Evolutionary conservation across 2,113 vertebrate genomes (phyloP), one percentile per base, ranked within the genome.

Genomic region (Leucoraja erinaceus): DNA sequence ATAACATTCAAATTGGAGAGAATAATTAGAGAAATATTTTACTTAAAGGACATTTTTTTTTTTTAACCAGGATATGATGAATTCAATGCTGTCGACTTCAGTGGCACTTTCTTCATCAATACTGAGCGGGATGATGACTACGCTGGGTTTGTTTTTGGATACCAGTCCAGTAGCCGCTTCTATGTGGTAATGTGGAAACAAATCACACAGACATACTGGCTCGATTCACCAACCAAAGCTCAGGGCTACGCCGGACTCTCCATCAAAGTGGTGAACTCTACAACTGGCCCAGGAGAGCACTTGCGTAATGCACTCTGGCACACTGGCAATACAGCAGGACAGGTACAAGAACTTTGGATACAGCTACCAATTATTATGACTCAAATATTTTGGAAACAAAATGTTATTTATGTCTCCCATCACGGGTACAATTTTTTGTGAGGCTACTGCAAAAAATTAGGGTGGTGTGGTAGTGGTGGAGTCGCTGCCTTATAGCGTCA

Each of bases 151-250:
- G 98, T 99, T 70, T 99, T 99, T 93, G 98, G 98, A 78, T 99
- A 99, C 95, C 99, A 99, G 94, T 99, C 99, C 88, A 99, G 99
- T 94, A 97, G 98, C 72, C 98, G 98, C 93, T 99, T 99, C 96
- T 99, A 99, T 56, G 98, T 99, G 1, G 98, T 99, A 78, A 99
- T 99, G 98, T 99, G 99, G 99, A 99, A 99, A 94, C 99, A 99
- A 95, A 97, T 99, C 94, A 99, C 99, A 2, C 99, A 99, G 94
- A 97, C 99, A 9, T 99, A 99, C 94, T 99, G 99, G 99, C 98
- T 98, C 75, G 95, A 96, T 83, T 96, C 97, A 12, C 99, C 99
- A 90, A 99, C 98, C 0, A 97, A 95, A 96, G 99, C 99, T 94
- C 98, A 99, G 94, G 99, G 98, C 66, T 99, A 99, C 95, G 98